A percentile compares a stretch with the other conserved stretches of the same genome.
Evolutionary conservation across 2,113 vertebrate species (phyloP).

Genomic region (Bungarus multicinctus): DNA sequence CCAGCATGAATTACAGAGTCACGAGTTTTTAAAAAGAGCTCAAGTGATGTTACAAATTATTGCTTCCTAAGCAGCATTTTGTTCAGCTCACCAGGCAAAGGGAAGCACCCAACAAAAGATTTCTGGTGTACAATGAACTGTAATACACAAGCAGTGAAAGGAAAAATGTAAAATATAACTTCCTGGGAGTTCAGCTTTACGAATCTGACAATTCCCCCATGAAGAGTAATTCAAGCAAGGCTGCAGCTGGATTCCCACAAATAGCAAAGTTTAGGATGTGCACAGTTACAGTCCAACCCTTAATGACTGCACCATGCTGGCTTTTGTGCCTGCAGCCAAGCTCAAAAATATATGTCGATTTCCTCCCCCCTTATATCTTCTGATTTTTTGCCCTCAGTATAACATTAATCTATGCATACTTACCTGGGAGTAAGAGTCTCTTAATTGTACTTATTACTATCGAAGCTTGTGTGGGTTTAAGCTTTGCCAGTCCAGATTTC

Average conservation of each 20-base stretch:
- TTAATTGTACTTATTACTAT: not conserved
- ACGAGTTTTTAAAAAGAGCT: not conserved
- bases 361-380: not conserved
- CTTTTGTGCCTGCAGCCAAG: not conserved
- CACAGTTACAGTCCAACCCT: not conserved
- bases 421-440: not conserved
- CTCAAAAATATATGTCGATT: not conserved
- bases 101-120: not conserved
- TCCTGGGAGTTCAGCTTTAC: not conserved
- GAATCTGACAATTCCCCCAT: not conserved
- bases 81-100: not conserved
- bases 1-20: not conserved
- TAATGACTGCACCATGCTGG: not conserved
- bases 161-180: slow-evolving; percentile 1
- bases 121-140: not conserved
- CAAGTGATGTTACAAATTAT: not conserved
- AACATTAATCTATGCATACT: not conserved
- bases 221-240: not conserved
- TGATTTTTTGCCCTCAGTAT: not conserved
- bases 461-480: not conserved
- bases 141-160: not conserved
- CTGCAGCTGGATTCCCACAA: not conserved
- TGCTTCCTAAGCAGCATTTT: not conserved
- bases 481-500: not conserved
- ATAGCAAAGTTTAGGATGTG: not conserved